phyloP scores from a whole-genome alignment of 2,888 invertebrate species.

The Drosophila setosimentum region DNA sequence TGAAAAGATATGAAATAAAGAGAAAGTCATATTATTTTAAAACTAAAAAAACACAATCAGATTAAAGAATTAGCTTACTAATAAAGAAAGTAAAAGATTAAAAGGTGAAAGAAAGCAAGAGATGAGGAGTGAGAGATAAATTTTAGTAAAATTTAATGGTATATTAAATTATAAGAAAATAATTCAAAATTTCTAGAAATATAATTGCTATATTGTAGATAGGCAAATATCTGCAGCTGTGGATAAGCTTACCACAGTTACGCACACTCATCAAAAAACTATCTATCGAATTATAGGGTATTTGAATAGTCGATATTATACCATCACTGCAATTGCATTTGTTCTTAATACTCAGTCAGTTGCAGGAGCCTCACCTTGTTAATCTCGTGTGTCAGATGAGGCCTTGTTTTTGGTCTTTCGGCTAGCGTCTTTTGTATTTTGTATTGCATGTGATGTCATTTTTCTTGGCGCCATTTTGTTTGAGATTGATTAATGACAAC shows the following conservation, averaged over 20 bases:
- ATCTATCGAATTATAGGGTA: constrained; percentile 7
- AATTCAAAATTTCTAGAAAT: background rate
- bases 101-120: background rate
- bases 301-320: constrained; percentile 15
- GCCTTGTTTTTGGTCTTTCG: constrained; percentile 44
- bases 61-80: background rate
- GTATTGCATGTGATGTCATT: constrained; percentile 69
- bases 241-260: background rate
- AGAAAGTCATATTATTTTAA: no score
- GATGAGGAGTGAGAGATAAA: background rate
- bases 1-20: no score
- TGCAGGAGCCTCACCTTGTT: constrained; percentile 62
- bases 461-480: constrained; percentile 68
- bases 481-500: constrained; percentile 72
- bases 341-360: constrained; percentile 32
- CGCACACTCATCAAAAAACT: background rate
- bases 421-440: constrained; percentile 1
- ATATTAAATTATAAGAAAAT: background rate
- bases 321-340: constrained; percentile 25
- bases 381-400: constrained; percentile 20
- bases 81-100: background rate
- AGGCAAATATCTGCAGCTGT: background rate
- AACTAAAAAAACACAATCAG: no score
- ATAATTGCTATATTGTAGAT: background rate
- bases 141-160: background rate